Base-by-base conservation (phyloP, 2,113 vertebrate genomes). In the Eublepharis macularius region DNA sequence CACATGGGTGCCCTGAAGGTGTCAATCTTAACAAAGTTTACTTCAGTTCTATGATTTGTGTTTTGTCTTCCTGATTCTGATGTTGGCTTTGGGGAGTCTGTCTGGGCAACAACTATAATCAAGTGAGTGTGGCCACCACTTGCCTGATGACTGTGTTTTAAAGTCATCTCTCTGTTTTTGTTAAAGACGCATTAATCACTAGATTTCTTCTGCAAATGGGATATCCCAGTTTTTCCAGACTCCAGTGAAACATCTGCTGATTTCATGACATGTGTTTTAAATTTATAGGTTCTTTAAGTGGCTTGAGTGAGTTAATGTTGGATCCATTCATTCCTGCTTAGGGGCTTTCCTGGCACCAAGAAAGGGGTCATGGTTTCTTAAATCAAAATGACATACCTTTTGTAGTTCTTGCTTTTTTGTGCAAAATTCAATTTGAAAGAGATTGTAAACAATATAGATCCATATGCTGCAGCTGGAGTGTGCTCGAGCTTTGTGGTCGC, bases 51-150 rank as follows among this genome's bases (percentile, higher is more conserved):
- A 39, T 16, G 13, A 24, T 0, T 17, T 17, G 2, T 2, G 0
- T 1, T 69, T 0, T 14, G 2, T 14, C 0, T 5, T 0, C 0
- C 36, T 1, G 3, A 0, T 4, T 0, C 34, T 32, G 3, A 79
- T 16, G 32, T 43, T 39, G 78, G 57, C 1, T 41, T 41, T 75
- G 34, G 54, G 36, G 26, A 77, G 16, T 63, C 11, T 32, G 60
- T 47, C n/a, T 72, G 51, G 6, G 70, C 66, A 32, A 4, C 29
- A 72, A 75, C 51, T 72, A 57, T 24, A 36, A 47, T 12, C 29
- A 79, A 63, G 26, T 70, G 66, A 47, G 11, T 43, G 17, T 49
- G 24, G 60, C 19, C 29, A 63, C 41, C 81, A 43, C 63, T n/a
- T 54, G 26, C n/a, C 65, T 34, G 10, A 24, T 13, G 36, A 26